Percentiles rank a stretch among this genome's conserved stretches.
These are phyloP conservation scores for Microtus richardsoni DNA, from an alignment of 2,113 vertebrate genomes.

Conservation along the genomic window DNA sequence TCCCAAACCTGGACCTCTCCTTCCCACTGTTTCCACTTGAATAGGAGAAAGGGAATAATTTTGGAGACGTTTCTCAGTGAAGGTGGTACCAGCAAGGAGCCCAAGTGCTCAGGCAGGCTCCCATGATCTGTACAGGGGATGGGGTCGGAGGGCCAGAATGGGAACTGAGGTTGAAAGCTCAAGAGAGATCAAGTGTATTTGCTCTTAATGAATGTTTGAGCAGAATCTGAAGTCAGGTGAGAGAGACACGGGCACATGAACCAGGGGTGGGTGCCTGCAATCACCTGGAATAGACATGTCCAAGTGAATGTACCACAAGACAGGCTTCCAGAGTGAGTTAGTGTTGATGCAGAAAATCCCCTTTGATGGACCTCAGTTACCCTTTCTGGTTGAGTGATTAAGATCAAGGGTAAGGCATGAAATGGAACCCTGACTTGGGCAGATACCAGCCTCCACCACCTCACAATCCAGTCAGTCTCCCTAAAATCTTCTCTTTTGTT, in stretches of 20 bases:
- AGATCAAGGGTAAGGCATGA: background rate
- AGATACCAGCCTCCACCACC: no score
- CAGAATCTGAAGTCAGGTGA: background rate
- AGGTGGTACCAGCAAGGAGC: background rate
- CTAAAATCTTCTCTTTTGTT: background rate
- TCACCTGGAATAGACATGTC: background rate
- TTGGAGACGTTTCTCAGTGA: background rate
- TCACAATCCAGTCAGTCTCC: no score
- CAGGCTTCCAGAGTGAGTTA: background rate
- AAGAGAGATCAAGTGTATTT: background rate
- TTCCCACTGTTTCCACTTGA: background rate
- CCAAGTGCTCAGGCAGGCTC: background rate
- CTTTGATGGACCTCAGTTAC: background rate
- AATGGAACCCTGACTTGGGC: no score
- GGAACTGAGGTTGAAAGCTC: background rate
- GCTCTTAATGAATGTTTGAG: background rate
- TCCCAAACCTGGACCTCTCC: no score
- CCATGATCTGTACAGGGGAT: background rate
- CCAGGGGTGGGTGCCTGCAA: background rate
- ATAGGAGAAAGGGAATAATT: background rate
- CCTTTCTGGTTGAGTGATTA: background rate
- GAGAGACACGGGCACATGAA: accelerated
- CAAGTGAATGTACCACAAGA: no score
- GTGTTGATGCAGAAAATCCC: background rate
- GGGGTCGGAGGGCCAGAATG: no score